phyloP scores from a whole-genome alignment of 2,888 invertebrate species.

The Phlogophora meticulosa region DNA sequence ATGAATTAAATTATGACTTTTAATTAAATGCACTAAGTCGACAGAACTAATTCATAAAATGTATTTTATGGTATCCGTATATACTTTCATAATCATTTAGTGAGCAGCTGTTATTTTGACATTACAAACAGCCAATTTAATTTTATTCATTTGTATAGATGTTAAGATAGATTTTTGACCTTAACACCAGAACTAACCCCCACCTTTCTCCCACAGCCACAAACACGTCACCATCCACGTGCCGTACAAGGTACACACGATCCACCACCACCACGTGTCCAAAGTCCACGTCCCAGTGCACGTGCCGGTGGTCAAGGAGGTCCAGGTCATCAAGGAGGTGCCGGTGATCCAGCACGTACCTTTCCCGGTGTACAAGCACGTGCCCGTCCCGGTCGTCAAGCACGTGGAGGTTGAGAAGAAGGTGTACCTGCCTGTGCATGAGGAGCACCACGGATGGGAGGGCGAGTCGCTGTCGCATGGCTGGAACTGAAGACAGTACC shows the following conservation, averaged over 20 bases:
- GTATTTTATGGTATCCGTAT: no score
- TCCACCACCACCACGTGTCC: constrained; percentile 88
- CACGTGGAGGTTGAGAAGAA: constrained; percentile 87
- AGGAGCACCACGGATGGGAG: constrained; percentile 85
- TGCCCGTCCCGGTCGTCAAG: constrained; percentile 82
- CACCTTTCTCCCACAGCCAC: constrained; percentile 69
- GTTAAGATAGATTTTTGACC: no score
- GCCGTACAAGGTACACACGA: constrained; percentile 87
- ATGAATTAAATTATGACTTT: no score
- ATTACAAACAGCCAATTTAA: no score
- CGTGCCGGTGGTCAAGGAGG: constrained; percentile 86
- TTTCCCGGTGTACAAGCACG: constrained; percentile 82
- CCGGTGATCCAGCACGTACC: constrained; percentile 86
- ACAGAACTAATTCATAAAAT: no score
- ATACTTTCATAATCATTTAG: no score
- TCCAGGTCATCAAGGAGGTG: constrained; percentile 86
- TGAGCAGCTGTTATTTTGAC: no score
- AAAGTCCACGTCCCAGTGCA: constrained; percentile 85
- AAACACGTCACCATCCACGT: constrained; percentile 89
- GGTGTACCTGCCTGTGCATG: constrained; percentile 82
- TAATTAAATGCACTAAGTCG: no score
- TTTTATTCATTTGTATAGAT: no score
- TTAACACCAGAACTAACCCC: background rate
- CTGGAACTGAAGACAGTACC: constrained; percentile 83
- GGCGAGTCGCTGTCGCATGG: constrained; percentile 87